Conservation (phyloP, 2,797 vertebrate species). For the Acanthornis magna region DNA sequence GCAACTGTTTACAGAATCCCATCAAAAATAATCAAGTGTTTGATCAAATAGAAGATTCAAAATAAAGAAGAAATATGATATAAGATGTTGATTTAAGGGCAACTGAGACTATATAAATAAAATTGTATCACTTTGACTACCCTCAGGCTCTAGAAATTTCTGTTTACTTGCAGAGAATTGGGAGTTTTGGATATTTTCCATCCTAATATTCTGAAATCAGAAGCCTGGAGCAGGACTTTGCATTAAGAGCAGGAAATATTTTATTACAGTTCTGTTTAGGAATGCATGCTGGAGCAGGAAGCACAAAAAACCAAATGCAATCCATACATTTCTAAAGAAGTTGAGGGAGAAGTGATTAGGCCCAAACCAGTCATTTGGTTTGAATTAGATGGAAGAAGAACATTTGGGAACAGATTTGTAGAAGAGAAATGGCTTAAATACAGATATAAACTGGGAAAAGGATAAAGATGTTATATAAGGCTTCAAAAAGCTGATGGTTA, state of each 20-base stretch:
- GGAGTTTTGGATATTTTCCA: not conserved
- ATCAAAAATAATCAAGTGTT: not conserved
- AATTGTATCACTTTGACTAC: not conserved
- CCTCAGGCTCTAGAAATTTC: not conserved
- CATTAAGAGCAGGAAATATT: not conserved
- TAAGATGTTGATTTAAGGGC: not conserved
- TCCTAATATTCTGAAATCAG: not conserved
- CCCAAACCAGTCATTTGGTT: not conserved
- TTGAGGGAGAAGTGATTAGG: not conserved
- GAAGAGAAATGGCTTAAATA: not conserved
- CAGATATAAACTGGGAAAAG: not conserved
- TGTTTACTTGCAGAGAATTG: not conserved
- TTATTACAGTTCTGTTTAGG: not conserved
- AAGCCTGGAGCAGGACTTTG: not conserved
- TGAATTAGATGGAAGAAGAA: not conserved
- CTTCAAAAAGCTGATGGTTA: not conserved
- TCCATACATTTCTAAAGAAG: not conserved
- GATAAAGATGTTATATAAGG: not conserved
- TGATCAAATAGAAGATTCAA: not conserved
- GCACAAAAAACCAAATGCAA: not conserved
- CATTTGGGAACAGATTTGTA: not conserved
- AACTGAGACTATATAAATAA: not conserved
- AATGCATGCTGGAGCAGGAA: not conserved
- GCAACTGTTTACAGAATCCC: not conserved
- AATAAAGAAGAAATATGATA: not conserved